Evolutionary conservation across 1,140 invertebrate genomes (phyloP), one percentile per base, ranked within the genome.

Genomic region (Pentalonia nigronervosa): DNA sequence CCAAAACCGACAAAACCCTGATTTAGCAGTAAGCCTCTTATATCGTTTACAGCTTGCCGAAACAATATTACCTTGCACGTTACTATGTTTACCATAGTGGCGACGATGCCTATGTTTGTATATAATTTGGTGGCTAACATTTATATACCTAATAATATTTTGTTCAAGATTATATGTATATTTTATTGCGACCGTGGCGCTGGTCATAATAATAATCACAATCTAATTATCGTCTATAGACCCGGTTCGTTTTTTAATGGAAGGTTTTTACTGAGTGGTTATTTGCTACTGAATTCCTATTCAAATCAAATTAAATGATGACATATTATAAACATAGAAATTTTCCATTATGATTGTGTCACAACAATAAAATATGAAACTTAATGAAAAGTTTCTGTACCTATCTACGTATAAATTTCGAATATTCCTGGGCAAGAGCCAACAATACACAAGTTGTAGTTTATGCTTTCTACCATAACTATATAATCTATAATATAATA

Each of bases 131-230:
- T 0, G 17, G n/a, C 3, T 76, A 11, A 76, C 30, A 76, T 67
- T 30, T 67, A n/a, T 76, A 20, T 76, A 34, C 60, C 11, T 34
- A 76, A 76, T 76, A n/a, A 76, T 76, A 76, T n/a, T 76, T 76
- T 76, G 14, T 76, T 17, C 30, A 17, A 76, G 30, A 67, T 76
- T n/a, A 67, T n/a, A 3, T 53, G 7, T 53, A 23, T 53, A 1
- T 53, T 53, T 53, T 53, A 53, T 53, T 21, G 20, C 21, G 50
- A 53, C 50, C 6, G 21, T 7, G n/a, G 60, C 2, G 30, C 30
- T 76, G 60, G 60, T 76, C n/a, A 30, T 76, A 34, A 76, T 76
- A 76, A n/a, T 67, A n/a, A 67, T 67, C n/a, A 76, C n/a, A 76
- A 76, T 76, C 30, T 4, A 76, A n/a, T 76, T 30, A 17, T n/a